These are phyloP conservation scores for Drosophila elegans DNA, from an alignment of 1,140 invertebrate species.

Conservation along the genomic window DNA sequence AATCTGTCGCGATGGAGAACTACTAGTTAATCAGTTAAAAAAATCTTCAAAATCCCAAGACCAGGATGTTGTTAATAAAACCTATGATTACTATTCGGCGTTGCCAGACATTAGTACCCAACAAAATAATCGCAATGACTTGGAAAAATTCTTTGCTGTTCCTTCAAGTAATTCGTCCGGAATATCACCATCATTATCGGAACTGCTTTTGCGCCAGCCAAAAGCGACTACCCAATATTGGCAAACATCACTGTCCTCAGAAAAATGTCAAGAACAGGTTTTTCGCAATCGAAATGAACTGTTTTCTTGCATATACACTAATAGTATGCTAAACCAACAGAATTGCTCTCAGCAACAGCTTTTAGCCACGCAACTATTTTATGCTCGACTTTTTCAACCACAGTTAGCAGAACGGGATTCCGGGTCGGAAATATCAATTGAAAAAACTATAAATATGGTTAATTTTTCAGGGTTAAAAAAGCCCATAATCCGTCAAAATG, in stretches of 20 bases:
- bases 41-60: neutral
- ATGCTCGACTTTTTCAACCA: slow-evolving; percentile 59
- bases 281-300: slow-evolving; percentile 31
- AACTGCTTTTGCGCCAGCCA: slow-evolving; percentile 50
- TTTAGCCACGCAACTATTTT: slow-evolving; percentile 60
- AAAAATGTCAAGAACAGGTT: neutral
- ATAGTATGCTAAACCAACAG: slow-evolving; percentile 36
- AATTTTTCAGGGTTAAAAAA: slow-evolving; percentile 42
- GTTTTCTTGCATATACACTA: slow-evolving; percentile 40
- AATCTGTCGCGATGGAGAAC: neutral
- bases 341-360: slow-evolving; percentile 52
- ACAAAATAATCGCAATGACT: slow-evolving; percentile 21
- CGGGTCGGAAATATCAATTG: slow-evolving; percentile 1
- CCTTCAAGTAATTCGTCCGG: slow-evolving; percentile 9
- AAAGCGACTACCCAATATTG: slow-evolving; percentile 38
- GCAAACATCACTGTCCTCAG: slow-evolving; percentile 17
- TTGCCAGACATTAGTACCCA: slow-evolving; percentile 3
- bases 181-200: slow-evolving; percentile 20
- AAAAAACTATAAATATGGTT: slow-evolving; percentile 21
- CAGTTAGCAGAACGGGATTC: slow-evolving; percentile 20
- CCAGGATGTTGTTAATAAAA: neutral
- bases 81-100: neutral
- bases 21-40: too few species aligned
- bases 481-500: slow-evolving; percentile 15
- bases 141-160: slow-evolving; percentile 23